Base-by-base conservation (phyloP, 2,113 vertebrate species). In the Plecturocebus donacophilus region DNA sequence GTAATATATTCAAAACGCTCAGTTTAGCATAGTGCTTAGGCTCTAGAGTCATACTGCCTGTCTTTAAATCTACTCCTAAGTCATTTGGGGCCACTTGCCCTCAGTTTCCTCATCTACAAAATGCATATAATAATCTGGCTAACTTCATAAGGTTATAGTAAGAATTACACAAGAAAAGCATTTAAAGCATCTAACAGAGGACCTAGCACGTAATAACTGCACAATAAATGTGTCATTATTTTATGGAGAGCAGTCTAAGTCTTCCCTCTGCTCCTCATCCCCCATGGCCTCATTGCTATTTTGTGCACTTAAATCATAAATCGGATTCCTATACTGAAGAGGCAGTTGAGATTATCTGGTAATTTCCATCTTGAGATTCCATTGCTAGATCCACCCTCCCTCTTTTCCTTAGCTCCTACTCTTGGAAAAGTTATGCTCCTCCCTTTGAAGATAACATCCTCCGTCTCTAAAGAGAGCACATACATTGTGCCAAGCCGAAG, bases 201-300 rank as follows among this genome's bases (percentile, higher is more conserved):
- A 10, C 52, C n/a, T 71, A 11, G 10, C 30, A 54, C 27, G 42
- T 20, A 76, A 23, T 14, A 73, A 32, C 49, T 76, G 27, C 45
- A 87, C 14, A 56, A 20, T 75, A 56, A 27, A 23, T 64, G 27
- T 17, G 35, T 16, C 71, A 38, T 47, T n/a, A 20, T 40, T 73
- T 45, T 82, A 20, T 10, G 23, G 10, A 61, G 17, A 64, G 35
- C 49, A 0, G 11, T 66, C 30, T 75, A 66, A 71, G 42, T 83
- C 45, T 58, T 68, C 32, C 45, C 45, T 45, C 56, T 83, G 47
- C 17, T 79, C 35, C 35, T 76, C 79, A 49, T 1, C 5, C 16
- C 5, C 45, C 0, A 0, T 27, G 7, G 16, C 6, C 35, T 52
- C 27, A 12, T 40, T 25, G 66, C 35, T 23, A 1, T 19, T 3